Percentiles rank a stretch among this genome's conserved stretches.
phyloP scores from a whole-genome alignment of 2,888 invertebrate genomes.

The Phragmatobia fuliginosa region DNA sequence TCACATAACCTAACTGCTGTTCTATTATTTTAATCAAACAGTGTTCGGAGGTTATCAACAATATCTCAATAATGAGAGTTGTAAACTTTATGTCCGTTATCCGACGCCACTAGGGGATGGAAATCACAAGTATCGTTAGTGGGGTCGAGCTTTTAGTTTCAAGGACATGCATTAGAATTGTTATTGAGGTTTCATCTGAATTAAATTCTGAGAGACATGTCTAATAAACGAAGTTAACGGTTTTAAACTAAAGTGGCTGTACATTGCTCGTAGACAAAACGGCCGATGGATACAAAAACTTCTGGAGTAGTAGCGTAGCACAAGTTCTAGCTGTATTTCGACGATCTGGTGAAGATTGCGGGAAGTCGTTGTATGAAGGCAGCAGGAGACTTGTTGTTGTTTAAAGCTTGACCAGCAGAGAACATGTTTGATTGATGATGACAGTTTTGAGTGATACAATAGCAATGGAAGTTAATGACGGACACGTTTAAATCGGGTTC shows the following conservation, averaged over 20 bases:
- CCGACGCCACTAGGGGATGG: constrained; percentile 44
- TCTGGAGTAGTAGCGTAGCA: too few relatives aligned
- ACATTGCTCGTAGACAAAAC: too few relatives aligned
- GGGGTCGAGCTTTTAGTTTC: constrained; percentile 22
- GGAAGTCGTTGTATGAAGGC: too few relatives aligned
- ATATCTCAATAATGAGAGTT: constrained; percentile 23
- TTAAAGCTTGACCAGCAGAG: too few relatives aligned
- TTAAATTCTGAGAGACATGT: background rate
- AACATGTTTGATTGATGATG: too few relatives aligned
- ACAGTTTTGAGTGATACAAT: background rate
- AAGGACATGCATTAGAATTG: background rate
- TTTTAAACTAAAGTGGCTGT: background rate
- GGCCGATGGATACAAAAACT: too few relatives aligned
- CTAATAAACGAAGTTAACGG: background rate
- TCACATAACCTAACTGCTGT: background rate
- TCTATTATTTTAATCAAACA: constrained; percentile 9
- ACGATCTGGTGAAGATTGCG: too few relatives aligned
- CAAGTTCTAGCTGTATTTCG: too few relatives aligned
- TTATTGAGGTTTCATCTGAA: constrained; percentile 13
- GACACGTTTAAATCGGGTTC: too few relatives aligned
- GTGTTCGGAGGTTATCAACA: constrained; percentile 3
- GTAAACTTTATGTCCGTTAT: constrained; percentile 47
- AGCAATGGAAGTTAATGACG: background rate
- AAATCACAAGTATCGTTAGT: constrained; percentile 44
- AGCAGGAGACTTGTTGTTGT: too few relatives aligned